Evolutionary conservation across 2,888 invertebrate species (phyloP).

Genomic region (Tromatobia lineatoria): DNA sequence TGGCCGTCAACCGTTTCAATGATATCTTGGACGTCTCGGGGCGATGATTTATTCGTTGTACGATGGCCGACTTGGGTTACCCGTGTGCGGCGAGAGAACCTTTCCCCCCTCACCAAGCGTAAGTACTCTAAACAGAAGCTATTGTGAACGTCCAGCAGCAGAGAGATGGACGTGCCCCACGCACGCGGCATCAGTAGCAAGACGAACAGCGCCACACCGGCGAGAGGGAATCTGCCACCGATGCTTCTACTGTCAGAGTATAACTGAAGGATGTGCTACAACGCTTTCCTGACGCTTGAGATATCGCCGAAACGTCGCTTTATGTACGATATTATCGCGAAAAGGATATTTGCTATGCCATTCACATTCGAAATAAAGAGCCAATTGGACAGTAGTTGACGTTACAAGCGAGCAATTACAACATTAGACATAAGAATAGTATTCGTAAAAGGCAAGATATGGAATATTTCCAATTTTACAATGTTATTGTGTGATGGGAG

Average conservation of each 20-base stretch:
- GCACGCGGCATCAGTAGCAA: conserved; percentile 75
- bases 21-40: conserved; percentile 83
- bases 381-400: conserved; percentile 13
- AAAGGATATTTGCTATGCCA: conserved; percentile 41
- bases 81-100: conserved; percentile 37
- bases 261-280: conserved; percentile 66
- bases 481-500: not conserved
- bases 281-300: conserved; percentile 66
- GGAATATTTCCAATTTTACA: not conserved
- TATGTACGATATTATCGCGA: conserved; percentile 56
- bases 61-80: conserved; percentile 82
- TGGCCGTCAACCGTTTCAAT: conserved; percentile 83
- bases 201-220: conserved; percentile 55
- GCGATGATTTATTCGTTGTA: conserved; percentile 85
- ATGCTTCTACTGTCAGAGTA: conserved; percentile 56
- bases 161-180: conserved; percentile 83
- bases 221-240: conserved; percentile 63
- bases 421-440: not conserved
- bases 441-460: not conserved
- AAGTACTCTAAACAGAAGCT: conserved; percentile 85
- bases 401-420: not conserved
- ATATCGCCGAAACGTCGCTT: conserved; percentile 66
- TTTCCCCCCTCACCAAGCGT: conserved; percentile 69
- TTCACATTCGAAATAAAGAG: conserved; percentile 24
- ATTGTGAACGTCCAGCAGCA: conserved; percentile 82